A percentile compares a stretch with the other conserved stretches of the same genome.
phyloP scores from a whole-genome alignment of 53 echinoderm and acorn worm species.

The Echinometra lucunter region DNA sequence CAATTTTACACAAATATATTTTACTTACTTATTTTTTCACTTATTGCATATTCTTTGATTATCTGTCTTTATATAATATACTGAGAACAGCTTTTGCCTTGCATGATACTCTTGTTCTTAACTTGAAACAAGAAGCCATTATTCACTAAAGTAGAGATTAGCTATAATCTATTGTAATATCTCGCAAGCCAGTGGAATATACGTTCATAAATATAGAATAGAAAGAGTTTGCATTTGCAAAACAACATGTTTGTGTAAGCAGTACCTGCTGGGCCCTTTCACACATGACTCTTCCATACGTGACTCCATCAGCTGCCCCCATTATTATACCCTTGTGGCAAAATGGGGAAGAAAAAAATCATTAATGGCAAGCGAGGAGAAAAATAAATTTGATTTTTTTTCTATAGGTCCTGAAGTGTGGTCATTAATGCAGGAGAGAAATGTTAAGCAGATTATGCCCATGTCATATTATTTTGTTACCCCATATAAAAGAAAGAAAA shows the following conservation, averaged over 20 bases:
- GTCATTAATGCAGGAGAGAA: too few relatives aligned
- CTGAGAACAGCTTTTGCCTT: too few relatives aligned
- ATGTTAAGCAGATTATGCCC: not conserved
- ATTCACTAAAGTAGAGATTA: not conserved
- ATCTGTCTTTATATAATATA: too few relatives aligned
- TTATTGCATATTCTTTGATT: too few relatives aligned
- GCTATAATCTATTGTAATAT: not conserved
- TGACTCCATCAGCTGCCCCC: not conserved
- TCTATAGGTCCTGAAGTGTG: too few relatives aligned
- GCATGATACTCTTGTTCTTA: too few relatives aligned
- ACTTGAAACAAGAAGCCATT: not conserved
- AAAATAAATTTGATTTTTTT: too few relatives aligned
- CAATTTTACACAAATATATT: too few relatives aligned
- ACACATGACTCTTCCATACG: not conserved
- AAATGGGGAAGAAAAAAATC: too few relatives aligned
- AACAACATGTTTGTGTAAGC: not conserved
- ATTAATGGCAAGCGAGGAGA: too few relatives aligned
- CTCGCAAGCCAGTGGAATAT: not conserved
- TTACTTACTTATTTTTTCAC: too few relatives aligned
- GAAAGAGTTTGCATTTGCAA: not conserved
- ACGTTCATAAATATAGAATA: not conserved
- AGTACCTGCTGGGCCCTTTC: not conserved
- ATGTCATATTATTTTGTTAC: not conserved
- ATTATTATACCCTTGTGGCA: too few relatives aligned
- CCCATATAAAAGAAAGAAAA: not conserved